Evolutionary conservation across 2,113 vertebrate genomes (phyloP), one percentile per base, ranked within the genome.

Genomic region (Periophthalmodon schlosseri): DNA sequence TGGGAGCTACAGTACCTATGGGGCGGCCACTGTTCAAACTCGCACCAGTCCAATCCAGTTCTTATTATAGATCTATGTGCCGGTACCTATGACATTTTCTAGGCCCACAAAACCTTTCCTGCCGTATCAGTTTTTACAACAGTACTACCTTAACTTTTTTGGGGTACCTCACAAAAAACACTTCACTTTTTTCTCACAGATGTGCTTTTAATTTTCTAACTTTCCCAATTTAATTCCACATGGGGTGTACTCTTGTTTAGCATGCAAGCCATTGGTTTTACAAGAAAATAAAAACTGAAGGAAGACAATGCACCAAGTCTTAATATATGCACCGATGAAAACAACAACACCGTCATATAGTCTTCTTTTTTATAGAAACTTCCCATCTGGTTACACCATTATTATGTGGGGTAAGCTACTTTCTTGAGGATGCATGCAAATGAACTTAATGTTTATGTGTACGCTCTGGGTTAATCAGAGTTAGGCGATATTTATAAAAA

Each of bases 381-480:
- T 71, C 84, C 87, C 84, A 87, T 87, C 87, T 90, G 78, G 79
- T 82, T 73, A 57, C 68, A 75, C 77, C 5, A 16, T 33, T 49
- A 81, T 84, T 88, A 75, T 58, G 71, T 10, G 6, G 82, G 68
- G 69, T 20, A 56, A 78, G 78, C 68, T 68, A 23, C 20, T 46
- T 78, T 86, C 74, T 49, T 77, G 66, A 72, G 78, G 28, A 70
- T 78, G 72, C 78, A 88, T 87, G 80, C 82, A 89, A 85, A 89
- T 88, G 0, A 67, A 63, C 81, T 81, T 74, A 20, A 60, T 83
- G 88, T 84, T 84, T 87, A 74, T 60, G 69, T 36, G 66, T 58
- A 85, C 78, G 88, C 81, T 87, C 71, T 71, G 85, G 87, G 88
- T 91, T 92, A 91, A 91, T 91, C 86, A 86, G 85, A 84, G 52